Base-by-base conservation (phyloP, 2,888 invertebrate genomes). In the Caenorhabditis sp. region DNA sequence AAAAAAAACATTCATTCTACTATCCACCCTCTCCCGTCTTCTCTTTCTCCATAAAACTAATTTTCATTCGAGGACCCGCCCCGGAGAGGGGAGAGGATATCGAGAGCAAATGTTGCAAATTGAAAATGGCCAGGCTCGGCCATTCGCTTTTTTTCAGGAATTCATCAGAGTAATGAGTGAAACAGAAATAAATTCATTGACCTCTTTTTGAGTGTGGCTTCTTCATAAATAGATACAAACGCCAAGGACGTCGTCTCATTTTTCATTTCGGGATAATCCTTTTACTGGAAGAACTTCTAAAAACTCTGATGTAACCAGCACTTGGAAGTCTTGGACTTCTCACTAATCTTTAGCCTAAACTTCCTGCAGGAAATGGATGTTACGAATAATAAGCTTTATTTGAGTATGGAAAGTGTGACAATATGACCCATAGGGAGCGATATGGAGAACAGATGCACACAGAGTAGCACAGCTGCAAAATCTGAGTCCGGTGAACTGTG, bases 41-140 rank as follows among this genome's bases (percentile, higher is more conserved):
- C 58, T 58, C 44, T 59, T 59, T 59, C 75, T 68, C 59, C 38
- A 76, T 76, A 76, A 69, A 76, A 76, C 76, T 76, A 76, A 76
- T 76, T 76, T 76, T 49, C 61, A 76, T 69, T 69, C 69, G 61
- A 76, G 61, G 69, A 69, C 76, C 59, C 76, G 76, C 69, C 76
- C 69, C 41, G 51, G 59, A 31, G 28, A 49, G 68, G 51, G 69
- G 19, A 47, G 10, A 47, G 16, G 44, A 44, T 3, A 61, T 31
- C 31, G 61, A 76, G 76, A 68, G 68, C 76, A 69, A 76, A 76
- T 76, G 59, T 76, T 76, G 76, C 76, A 76, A 76, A 76, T 76
- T 76, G 61, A 76, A 76, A 76, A 69, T 69, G 76, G 76, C 76
- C 61, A 38, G 14, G 69, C 76, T 69, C 51, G 58, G 61, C 58